A percentile compares a stretch with the other conserved stretches of the same genome.
Evolutionary conservation across 2,888 invertebrate species (phyloP).

Genomic region (Pseudoips prasinana): DNA sequence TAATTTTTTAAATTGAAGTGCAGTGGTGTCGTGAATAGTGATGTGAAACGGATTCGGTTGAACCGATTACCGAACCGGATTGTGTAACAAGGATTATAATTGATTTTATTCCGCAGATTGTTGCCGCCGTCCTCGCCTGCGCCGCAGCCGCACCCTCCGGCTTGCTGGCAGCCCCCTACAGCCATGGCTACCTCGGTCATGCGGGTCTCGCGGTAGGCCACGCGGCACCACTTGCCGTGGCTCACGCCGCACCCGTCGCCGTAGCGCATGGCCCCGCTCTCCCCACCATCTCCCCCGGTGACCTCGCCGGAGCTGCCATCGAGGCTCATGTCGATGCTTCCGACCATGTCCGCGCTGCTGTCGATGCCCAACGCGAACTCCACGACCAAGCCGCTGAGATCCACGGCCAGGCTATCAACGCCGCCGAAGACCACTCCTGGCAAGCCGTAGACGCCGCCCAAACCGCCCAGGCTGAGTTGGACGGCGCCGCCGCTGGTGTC

Average conservation of each 20-base stretch:
- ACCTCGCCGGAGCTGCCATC: slow-evolving; percentile 69
- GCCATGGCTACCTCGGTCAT: slow-evolving; percentile 40
- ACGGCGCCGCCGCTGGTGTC: slow-evolving; percentile 73
- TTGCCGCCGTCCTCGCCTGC: slow-evolving; percentile 77
- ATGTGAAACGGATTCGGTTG: slow-evolving; percentile 20
- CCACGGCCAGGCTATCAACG: slow-evolving; percentile 72
- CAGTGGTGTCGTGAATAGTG: slow-evolving; percentile 33
- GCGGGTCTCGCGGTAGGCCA: slow-evolving; percentile 43
- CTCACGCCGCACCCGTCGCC: slow-evolving; percentile 41
- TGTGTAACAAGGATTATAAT: slow-evolving; percentile 29
- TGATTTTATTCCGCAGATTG: slow-evolving; percentile 70
- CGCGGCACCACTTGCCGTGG: slow-evolving; percentile 41
- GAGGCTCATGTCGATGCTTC: slow-evolving; percentile 71
- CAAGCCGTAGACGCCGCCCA: slow-evolving; percentile 71
- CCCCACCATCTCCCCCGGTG: slow-evolving; percentile 73
- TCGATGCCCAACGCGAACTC: slow-evolving; percentile 23
- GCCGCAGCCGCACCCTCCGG: slow-evolving; percentile 71
- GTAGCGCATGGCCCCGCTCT: slow-evolving; percentile 40
- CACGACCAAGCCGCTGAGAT: slow-evolving; percentile 66
- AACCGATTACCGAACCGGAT: slow-evolving; percentile 30
- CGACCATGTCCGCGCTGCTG: slow-evolving; percentile 72
- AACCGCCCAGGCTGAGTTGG: slow-evolving; percentile 68
- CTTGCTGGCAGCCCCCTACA: slow-evolving; percentile 62
- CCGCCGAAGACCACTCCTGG: slow-evolving; percentile 75
- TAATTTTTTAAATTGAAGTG: neutral